Evolutionary conservation across 2,113 vertebrate genomes (phyloP), one percentile per base, ranked within the genome.

Genomic region (Tetrax tetrax): DNA sequence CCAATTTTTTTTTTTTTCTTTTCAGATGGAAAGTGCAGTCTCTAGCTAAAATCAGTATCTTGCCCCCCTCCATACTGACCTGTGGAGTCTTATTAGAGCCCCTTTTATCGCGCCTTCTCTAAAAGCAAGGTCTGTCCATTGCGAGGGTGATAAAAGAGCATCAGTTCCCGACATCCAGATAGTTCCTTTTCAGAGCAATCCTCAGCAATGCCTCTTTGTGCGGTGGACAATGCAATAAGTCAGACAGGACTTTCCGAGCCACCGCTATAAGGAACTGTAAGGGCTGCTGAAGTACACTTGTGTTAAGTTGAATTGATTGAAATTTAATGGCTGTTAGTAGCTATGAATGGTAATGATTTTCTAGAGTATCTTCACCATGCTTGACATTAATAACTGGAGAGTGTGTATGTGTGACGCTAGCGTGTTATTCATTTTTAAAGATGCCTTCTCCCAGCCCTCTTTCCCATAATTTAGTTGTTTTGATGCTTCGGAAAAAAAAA

Each of bases 261-360:
- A 97, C 98, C 87, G 96, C 96, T 96, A 45, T 96, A 95, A 97
- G 97, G 97, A 98, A 97, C 95, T 97, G 97, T 97, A 98, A 97
- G 97, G 97, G 97, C 95, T 96, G 85, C 97, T 99, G 98, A 98
- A 99, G 98, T 97, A 98, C 98, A 98, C 98, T 99, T 98, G 98
- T 98, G 98, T 98, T 97, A 98, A 96, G 98, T 98, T 99, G 98
- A 98, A 99, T 98, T 98, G 98, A 99, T 99, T 98, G 98, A 98
- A 98, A 98, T 98, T 98, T 99, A 99, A 99, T 99, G 98, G 98
- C 96, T 96, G 93, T 98, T 99, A 98, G 98, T 95, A 96, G 97
- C 98, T 98, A 98, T 98, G 98, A 98, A 99, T 99, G 98, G 98
- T 98, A 98, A 98, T 98, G 97, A 98, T 96, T 98, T 98, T 97